Conservation (phyloP, 1,140 invertebrate genomes). For the Drosophila carrolli region DNA sequence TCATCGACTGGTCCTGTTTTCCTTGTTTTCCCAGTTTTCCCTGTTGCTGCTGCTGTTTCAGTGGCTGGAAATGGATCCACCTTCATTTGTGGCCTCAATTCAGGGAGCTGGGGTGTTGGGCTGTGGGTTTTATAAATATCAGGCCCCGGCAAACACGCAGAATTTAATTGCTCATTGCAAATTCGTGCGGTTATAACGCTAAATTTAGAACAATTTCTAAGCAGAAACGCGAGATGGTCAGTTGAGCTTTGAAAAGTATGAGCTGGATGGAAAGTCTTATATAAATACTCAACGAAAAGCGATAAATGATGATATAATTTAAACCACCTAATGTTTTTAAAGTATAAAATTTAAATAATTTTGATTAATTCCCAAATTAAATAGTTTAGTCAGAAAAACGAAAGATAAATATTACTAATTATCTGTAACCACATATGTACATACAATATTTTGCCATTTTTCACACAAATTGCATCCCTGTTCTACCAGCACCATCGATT, state of each 20-base stretch:
- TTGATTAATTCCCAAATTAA: not conserved
- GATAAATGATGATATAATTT: not conserved
- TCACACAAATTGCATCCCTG: not conserved
- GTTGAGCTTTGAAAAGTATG: slow-evolving; percentile 3
- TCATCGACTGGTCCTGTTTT: slow-evolving; percentile 41
- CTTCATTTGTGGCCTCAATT: slow-evolving; percentile 19
- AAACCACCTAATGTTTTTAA: not conserved
- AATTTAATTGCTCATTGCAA: slow-evolving; percentile 78
- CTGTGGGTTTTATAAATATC: slow-evolving; percentile 46
- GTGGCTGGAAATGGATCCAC: slow-evolving; percentile 51
- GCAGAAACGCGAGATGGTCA: not conserved
- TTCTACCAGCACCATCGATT: slow-evolving; percentile 5
- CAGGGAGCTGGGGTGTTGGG: slow-evolving; percentile 15
- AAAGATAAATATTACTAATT: no score
- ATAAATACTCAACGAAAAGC: not conserved
- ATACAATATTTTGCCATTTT: not conserved
- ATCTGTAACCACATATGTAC: not conserved
- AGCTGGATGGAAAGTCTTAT: not conserved
- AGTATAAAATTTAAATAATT: no score
- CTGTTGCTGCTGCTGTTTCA: slow-evolving; percentile 13
- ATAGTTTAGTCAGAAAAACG: no score
- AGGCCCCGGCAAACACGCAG: slow-evolving; percentile 44
- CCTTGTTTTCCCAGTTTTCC: slow-evolving; percentile 54
- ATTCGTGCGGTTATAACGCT: slow-evolving; percentile 72
- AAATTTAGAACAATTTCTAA: slow-evolving; percentile 63